Conservation (phyloP, 1,140 invertebrate species). For the Cydia pomonella region DNA sequence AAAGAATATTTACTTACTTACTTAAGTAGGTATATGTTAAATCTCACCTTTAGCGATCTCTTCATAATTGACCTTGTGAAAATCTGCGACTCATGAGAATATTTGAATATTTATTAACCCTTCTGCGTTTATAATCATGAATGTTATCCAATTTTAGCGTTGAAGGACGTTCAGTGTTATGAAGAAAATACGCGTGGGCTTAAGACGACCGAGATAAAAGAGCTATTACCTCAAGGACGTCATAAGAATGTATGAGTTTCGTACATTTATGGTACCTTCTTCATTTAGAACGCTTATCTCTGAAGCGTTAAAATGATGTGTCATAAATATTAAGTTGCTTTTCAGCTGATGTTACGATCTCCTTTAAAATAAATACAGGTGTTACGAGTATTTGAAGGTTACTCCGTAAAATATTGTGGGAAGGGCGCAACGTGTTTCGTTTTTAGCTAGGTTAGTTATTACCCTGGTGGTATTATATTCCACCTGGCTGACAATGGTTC, state of each 20-base stretch:
- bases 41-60: no score
- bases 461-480: no score
- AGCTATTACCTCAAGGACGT: neutral
- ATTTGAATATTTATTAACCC: neutral
- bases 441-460: no score
- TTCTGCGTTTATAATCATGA: neutral
- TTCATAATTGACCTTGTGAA: no score
- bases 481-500: no score
- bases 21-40: no score
- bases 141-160: neutral
- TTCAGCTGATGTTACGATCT: conserved; percentile 13
- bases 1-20: no score
- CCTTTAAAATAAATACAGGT: conserved; percentile 5
- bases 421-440: neutral
- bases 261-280: neutral
- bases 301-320: neutral
- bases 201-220: neutral
- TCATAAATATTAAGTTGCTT: conserved; percentile 29
- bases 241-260: neutral
- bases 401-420: neutral
- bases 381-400: neutral
- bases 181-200: neutral
- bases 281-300: neutral
- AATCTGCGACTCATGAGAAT: neutral
- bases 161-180: neutral